phyloP scores from a whole-genome alignment of 2,797 vertebrate species.

The Alosa sapidissima region DNA sequence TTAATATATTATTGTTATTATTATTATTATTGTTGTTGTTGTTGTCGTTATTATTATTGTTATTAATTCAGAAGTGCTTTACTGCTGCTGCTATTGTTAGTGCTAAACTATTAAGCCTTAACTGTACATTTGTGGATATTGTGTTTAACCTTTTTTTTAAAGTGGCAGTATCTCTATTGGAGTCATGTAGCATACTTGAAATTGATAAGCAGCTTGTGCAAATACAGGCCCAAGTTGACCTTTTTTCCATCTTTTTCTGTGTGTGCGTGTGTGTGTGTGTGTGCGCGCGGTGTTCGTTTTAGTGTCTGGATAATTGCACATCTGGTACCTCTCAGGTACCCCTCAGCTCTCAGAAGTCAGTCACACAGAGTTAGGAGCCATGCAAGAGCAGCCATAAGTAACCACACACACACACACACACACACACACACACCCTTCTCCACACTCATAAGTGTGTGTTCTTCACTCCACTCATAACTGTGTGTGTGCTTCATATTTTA shows the following conservation, averaged over 20 bases:
- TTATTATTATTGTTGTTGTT: constrained; percentile 57
- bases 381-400: background rate
- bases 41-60: constrained; percentile 46
- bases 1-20: constrained; percentile 74
- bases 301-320: background rate
- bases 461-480: background rate
- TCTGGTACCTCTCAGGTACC: constrained; percentile 5
- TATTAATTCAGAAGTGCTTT: constrained; percentile 81
- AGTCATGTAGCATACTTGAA: constrained; percentile 81
- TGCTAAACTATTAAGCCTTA: constrained; percentile 84
- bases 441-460: background rate
- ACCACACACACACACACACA: background rate
- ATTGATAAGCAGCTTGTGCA: constrained; percentile 63
- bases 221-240: constrained; percentile 55
- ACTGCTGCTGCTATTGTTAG: constrained; percentile 83
- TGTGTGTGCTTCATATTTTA: background rate
- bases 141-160: constrained; percentile 75
- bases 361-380: background rate
- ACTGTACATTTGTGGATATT: constrained; percentile 82
- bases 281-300: background rate
- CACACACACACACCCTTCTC: background rate
- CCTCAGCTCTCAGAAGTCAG: no score
- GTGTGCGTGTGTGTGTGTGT: background rate
- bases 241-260: background rate
- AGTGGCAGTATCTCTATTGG: constrained; percentile 80